phyloP scores from a whole-genome alignment of 1,140 invertebrate species.

The Drosophila nebulosa region DNA sequence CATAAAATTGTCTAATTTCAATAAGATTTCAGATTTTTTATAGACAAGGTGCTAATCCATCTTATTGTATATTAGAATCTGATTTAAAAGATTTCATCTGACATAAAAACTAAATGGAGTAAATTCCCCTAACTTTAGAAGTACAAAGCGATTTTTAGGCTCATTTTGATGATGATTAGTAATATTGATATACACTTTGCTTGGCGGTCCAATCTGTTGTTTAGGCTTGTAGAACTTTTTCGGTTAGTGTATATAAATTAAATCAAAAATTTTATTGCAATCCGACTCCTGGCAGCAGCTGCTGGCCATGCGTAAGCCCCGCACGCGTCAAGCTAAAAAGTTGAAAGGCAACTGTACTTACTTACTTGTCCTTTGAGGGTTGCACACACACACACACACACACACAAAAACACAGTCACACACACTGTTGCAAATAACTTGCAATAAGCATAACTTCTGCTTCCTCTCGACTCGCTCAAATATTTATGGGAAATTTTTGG shows the following conservation, averaged over 20 bases:
- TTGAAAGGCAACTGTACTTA: constrained; percentile 64
- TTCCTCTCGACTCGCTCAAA: constrained; percentile 54
- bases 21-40: no score
- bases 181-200: background rate
- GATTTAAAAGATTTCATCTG: no score
- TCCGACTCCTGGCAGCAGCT: constrained; percentile 37
- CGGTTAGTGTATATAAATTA: background rate
- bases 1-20: no score
- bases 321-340: constrained; percentile 64
- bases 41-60: no score
- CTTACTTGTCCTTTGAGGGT: constrained; percentile 22
- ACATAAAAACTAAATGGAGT: no score
- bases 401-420: background rate
- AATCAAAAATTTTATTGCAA: background rate
- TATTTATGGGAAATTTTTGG: constrained; percentile 72
- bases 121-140: no score
- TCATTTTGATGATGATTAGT: no score
- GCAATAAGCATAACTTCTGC: constrained; percentile 72
- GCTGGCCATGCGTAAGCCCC: constrained; percentile 57
- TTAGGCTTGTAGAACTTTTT: background rate
- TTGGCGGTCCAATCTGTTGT: no score
- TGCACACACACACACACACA: constrained; percentile 3
- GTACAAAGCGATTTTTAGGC: no score
- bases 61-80: no score
- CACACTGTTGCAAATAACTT: constrained; percentile 35